Conservation (phyloP, 2,888 invertebrate species). For the Adineta ricciae region DNA sequence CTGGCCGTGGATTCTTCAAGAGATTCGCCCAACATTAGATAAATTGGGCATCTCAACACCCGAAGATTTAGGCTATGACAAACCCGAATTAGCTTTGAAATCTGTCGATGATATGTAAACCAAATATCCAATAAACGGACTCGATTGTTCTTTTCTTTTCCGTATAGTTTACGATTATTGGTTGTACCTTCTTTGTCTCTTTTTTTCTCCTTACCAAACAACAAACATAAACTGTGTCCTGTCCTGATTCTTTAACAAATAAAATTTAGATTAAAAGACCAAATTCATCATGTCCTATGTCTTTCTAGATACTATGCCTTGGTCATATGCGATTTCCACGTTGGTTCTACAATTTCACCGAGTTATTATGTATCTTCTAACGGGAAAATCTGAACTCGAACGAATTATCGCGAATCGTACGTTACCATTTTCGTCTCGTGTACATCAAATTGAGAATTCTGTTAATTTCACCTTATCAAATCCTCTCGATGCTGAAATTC, state of each 20-base stretch:
- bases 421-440: not conserved
- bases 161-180: not conserved
- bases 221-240: not conserved
- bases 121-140: not conserved
- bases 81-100: conserved; percentile 76
- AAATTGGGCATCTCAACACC: conserved; percentile 86
- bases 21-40: conserved; percentile 78
- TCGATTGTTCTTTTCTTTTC: not conserved
- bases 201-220: not conserved
- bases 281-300: not conserved
- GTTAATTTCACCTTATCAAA: not conserved
- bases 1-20: conserved; percentile 55
- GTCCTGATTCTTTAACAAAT: not conserved
- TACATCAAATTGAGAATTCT: not conserved
- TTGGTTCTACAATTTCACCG: not conserved
- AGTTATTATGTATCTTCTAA: not conserved
- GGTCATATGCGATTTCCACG: not conserved
- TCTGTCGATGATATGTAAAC: conserved; percentile 33
- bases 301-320: not conserved
- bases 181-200: not conserved
- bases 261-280: not conserved
- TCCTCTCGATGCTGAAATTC: not conserved
- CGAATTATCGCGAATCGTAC: conserved; percentile 6
- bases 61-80: conserved; percentile 89
- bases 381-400: not conserved